A percentile compares a stretch with the other conserved stretches of the same genome.
These are phyloP conservation scores for Periparus ater DNA, from an alignment of 2,797 vertebrate genomes.

Conservation along the genomic window DNA sequence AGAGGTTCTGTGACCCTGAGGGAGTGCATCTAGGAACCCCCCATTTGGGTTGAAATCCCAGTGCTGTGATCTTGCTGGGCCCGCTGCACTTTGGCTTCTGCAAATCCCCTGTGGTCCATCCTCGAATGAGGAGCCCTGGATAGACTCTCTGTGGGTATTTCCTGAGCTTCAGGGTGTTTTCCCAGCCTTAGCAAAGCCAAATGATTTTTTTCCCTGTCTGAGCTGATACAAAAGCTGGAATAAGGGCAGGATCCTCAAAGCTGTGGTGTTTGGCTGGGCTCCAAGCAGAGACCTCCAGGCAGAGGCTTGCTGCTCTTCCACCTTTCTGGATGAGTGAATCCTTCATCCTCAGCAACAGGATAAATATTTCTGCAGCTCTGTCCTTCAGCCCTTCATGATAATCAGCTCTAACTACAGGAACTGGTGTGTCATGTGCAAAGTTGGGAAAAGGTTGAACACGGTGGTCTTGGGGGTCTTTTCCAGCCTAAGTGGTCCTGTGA, in stretches of 20 bases:
- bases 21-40: rapidly evolving
- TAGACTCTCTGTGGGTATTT: background rate
- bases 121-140: rapidly evolving
- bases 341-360: background rate
- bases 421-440: background rate
- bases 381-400: background rate
- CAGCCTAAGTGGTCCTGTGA: background rate
- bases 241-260: background rate
- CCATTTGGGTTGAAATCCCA: rapidly evolving
- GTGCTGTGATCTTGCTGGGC: background rate
- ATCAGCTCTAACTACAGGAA: background rate
- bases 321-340: background rate
- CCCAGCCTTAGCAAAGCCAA: background rate
- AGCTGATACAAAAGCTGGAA: background rate
- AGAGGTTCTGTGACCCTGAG: background rate
- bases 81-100: background rate
- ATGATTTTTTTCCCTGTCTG: background rate
- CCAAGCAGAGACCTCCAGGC: background rate
- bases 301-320: background rate
- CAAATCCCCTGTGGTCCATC: rapidly evolving
- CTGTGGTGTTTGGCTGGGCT: background rate
- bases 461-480: background rate
- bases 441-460: background rate
- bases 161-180: background rate
- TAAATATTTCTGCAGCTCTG: background rate